Conservation (phyloP, 1,140 invertebrate species). For the Trichogramma pretiosum region DNA sequence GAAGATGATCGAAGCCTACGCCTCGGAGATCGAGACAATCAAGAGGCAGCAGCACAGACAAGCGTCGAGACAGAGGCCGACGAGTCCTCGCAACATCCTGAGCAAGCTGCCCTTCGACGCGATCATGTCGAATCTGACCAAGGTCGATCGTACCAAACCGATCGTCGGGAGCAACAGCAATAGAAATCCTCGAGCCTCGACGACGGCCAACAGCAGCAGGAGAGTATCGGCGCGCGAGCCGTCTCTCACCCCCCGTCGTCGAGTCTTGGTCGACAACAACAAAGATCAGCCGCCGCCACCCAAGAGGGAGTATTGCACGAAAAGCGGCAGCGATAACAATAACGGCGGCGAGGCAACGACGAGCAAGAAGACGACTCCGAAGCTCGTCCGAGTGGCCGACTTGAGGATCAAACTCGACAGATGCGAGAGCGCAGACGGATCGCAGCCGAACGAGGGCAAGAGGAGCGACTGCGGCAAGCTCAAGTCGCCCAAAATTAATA, state of each 20-base stretch:
- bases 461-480: too few relatives aligned
- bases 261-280: background rate
- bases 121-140: background rate
- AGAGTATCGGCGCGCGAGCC: background rate
- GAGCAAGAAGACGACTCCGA: background rate
- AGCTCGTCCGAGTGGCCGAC: too few relatives aligned
- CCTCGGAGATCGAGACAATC: slow-evolving; percentile 10
- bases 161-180: background rate
- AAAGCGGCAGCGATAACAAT: too few relatives aligned
- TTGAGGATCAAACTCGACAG: too few relatives aligned
- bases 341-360: too few relatives aligned
- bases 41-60: too few relatives aligned
- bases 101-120: background rate
- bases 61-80: background rate
- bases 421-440: too few relatives aligned
- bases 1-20: slow-evolving; percentile 23
- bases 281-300: background rate
- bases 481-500: too few relatives aligned
- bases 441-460: too few relatives aligned
- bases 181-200: background rate
- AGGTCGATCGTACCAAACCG: background rate
- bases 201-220: background rate
- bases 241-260: too few relatives aligned
- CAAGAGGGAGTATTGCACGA: background rate
- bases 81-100: background rate